A percentile compares a stretch with the other conserved stretches of the same genome.
These are phyloP conservation scores for Copidosoma aretas DNA, from an alignment of 2,888 invertebrate genomes.

Conservation along the genomic window DNA sequence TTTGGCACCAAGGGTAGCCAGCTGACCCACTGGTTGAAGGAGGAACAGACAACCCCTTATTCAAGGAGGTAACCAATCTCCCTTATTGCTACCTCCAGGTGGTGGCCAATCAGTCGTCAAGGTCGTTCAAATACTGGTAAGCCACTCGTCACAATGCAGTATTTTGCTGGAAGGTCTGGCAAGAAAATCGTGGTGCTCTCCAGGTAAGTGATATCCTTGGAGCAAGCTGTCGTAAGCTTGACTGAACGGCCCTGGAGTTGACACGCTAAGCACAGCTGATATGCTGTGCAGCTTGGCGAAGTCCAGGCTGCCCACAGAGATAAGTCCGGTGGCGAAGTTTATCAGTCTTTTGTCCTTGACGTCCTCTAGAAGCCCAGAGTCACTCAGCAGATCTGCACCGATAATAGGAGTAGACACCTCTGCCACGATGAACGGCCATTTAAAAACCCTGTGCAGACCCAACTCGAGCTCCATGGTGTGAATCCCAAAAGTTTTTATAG, in stretches of 20 bases:
- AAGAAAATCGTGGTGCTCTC: no score
- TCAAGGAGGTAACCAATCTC: not conserved
- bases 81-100: not conserved
- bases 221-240: not conserved
- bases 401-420: not conserved
- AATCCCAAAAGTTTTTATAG: not conserved
- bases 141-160: not conserved
- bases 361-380: not conserved
- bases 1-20: conserved; percentile 53
- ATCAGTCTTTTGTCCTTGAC: not conserved
- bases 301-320: not conserved
- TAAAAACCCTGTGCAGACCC: not conserved
- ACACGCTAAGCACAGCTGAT: not conserved
- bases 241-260: no score
- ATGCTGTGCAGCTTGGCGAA: not conserved
- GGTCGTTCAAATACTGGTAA: not conserved
- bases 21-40: conserved; percentile 55
- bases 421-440: not conserved
- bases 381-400: not conserved
- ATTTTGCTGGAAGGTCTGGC: not conserved
- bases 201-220: not conserved
- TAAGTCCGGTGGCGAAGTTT: not conserved
- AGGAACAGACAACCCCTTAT: conserved; percentile 4
- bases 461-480: not conserved
- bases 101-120: not conserved